Conservation (phyloP, 2,888 invertebrate species). For the Steinernema scapterisci region DNA sequence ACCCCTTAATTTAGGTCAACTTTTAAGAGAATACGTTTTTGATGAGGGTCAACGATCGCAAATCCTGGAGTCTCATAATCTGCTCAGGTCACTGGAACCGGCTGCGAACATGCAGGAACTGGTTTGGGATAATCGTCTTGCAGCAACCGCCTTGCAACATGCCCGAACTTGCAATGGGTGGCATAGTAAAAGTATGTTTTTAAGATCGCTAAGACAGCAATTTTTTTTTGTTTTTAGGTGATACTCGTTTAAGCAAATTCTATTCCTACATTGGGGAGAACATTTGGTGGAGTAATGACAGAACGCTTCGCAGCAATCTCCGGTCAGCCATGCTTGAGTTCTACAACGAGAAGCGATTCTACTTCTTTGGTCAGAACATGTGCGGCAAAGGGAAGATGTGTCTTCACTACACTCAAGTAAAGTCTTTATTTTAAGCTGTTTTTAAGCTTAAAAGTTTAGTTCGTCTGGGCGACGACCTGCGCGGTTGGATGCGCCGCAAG, state of each 20-base stretch:
- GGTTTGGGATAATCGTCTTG: slow-evolving; percentile 40
- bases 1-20: background rate
- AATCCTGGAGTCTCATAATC: slow-evolving; percentile 38
- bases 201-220: background rate
- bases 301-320: slow-evolving; percentile 17
- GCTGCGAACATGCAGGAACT: slow-evolving; percentile 43
- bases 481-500: slow-evolving; percentile 44
- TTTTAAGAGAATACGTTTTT: background rate
- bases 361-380: background rate
- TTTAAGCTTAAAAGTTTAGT: too few species aligned
- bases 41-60: background rate
- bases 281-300: slow-evolving; percentile 41
- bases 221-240: background rate
- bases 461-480: slow-evolving; percentile 41
- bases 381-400: slow-evolving; percentile 36
- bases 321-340: slow-evolving; percentile 34
- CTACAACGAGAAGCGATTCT: slow-evolving; percentile 40
- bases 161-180: slow-evolving; percentile 34
- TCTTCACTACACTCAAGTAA: slow-evolving; percentile 42
- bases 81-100: slow-evolving; percentile 30
- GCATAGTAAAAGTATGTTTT: slow-evolving; percentile 34
- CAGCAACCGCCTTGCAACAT: slow-evolving; percentile 26
- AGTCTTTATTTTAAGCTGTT: background rate
- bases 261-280: slow-evolving; percentile 39
- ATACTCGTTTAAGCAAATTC: background rate